A percentile compares a stretch with the other conserved stretches of the same genome.
Evolutionary conservation across 2,797 vertebrate species (phyloP).

Genomic region (Enteromius radiatus): DNA sequence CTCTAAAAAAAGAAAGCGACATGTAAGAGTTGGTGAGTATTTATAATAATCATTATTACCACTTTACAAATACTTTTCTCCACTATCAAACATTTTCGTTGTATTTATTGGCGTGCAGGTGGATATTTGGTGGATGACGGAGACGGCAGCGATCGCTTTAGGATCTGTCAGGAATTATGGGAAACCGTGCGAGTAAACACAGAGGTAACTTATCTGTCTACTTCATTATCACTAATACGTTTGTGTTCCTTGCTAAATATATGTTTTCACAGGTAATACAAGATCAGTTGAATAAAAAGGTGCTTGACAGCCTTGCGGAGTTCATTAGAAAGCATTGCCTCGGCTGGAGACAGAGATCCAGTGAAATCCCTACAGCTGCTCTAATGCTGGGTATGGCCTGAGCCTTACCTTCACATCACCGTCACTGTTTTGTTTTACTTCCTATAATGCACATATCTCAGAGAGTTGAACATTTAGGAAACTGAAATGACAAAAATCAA

Average conservation of each 20-base stretch:
- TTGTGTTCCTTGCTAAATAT: not conserved
- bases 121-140: constrained; percentile 75
- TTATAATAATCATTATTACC: not conserved
- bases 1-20: constrained; percentile 84
- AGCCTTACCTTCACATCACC: not conserved
- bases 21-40: constrained; percentile 78
- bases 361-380: constrained; percentile 93
- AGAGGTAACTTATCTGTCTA: constrained; percentile 75
- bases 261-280: constrained; percentile 80
- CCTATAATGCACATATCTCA: too few relatives aligned
- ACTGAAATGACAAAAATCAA: too few relatives aligned
- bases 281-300: constrained; percentile 89
- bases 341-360: constrained; percentile 86
- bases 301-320: constrained; percentile 85
- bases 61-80: not conserved
- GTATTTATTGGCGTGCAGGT: constrained; percentile 71
- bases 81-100: constrained; percentile 1
- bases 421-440: too few relatives aligned
- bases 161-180: constrained; percentile 86
- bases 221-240: not conserved
- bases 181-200: constrained; percentile 83
- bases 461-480: not conserved
- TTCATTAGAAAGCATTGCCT: constrained; percentile 85
- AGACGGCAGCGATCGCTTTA: constrained; percentile 75
- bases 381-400: constrained; percentile 85